phyloP scores from a whole-genome alignment of 2,113 vertebrate genomes.

The Megaptera novaeangliae region DNA sequence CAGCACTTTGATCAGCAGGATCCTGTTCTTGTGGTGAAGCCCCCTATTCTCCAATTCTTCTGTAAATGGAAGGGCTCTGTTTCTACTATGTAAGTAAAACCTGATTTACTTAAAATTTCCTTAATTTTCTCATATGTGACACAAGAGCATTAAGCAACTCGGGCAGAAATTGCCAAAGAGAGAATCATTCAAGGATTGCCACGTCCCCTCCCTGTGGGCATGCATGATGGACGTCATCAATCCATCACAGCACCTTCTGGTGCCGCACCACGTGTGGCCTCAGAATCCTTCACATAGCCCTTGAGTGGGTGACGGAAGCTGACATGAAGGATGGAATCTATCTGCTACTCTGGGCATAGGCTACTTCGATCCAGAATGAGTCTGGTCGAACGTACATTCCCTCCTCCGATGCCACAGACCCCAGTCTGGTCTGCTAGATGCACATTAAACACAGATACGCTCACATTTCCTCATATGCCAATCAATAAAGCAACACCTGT shows the following conservation, averaged over 20 bases:
- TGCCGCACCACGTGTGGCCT: not conserved
- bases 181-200: not conserved
- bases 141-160: not conserved
- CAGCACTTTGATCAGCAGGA: too few relatives aligned
- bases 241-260: not conserved
- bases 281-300: not conserved
- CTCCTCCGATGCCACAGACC: not conserved
- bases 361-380: not conserved
- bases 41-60: not conserved
- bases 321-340: not conserved
- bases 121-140: not conserved
- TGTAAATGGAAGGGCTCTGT: not conserved
- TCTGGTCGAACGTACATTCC: not conserved
- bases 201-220: not conserved
- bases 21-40: not conserved
- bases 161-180: not conserved
- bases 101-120: not conserved
- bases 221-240: not conserved
- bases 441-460: not conserved
- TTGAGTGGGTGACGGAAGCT: not conserved
- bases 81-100: not conserved
- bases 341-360: not conserved
- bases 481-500: not conserved
- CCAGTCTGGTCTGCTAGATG: not conserved
- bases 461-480: not conserved